These are phyloP conservation scores for Xiphophorus birchmanni DNA, from an alignment of 2,797 vertebrate genomes.

Conservation along the genomic window DNA sequence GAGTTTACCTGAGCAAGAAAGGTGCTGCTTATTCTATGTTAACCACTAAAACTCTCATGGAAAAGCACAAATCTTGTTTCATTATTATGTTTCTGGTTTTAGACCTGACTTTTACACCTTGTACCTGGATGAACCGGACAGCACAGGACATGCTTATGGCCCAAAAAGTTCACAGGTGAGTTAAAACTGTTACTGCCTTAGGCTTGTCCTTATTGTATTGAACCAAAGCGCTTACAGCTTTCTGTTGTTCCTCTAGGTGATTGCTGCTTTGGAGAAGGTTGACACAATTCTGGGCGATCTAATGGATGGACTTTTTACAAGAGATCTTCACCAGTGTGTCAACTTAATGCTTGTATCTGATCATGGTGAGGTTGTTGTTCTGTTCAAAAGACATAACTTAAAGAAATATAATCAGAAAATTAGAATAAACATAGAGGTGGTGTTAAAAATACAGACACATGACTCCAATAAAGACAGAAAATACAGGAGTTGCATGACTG, in stretches of 20 bases:
- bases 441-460: conserved; percentile 11
- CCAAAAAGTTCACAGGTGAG: conserved; percentile 88
- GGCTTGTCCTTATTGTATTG: background rate
- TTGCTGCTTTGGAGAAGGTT: conserved; percentile 84
- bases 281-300: conserved; percentile 86
- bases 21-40: conserved; percentile 75
- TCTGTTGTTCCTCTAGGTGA: conserved; percentile 79
- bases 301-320: conserved; percentile 90
- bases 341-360: conserved; percentile 92
- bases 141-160: conserved; percentile 86
- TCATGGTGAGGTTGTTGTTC: conserved; percentile 85
- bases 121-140: conserved; percentile 93
- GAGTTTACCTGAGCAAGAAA: conserved; percentile 78
- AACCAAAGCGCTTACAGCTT: background rate
- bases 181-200: conserved; percentile 7
- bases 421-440: conserved; percentile 4
- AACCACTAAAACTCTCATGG: background rate
- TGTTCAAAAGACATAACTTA: background rate
- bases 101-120: conserved; percentile 93
- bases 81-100: conserved; percentile 29
- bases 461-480: background rate
- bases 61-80: background rate
- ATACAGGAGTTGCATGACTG: conserved; percentile 8
- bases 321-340: conserved; percentile 86
- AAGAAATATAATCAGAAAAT: background rate